A percentile compares a stretch with the other conserved stretches of the same genome.
phyloP scores from a whole-genome alignment of 2,113 vertebrate genomes.

The Hyperopisus bebe region DNA sequence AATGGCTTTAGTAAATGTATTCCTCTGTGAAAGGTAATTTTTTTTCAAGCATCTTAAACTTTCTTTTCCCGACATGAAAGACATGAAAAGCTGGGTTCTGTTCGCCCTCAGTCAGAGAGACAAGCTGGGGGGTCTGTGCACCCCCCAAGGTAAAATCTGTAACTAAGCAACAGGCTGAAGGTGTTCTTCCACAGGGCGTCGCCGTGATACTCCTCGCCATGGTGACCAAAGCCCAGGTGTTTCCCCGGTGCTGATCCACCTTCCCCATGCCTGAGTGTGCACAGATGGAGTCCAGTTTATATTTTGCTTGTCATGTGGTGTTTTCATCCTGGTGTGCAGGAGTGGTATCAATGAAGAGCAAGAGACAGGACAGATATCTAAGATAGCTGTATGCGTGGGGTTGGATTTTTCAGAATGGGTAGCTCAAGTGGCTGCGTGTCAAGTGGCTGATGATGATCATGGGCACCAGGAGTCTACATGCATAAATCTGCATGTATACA shows the following conservation, averaged over 20 bases:
- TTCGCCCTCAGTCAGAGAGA: background rate
- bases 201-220: background rate
- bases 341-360: constrained; percentile 30
- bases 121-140: background rate
- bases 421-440: background rate
- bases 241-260: background rate
- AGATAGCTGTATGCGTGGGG: background rate
- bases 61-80: background rate
- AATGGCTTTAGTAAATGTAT: background rate
- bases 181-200: background rate
- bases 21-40: background rate
- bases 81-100: background rate
- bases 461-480: background rate
- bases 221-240: too few relatives aligned
- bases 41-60: background rate
- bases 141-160: background rate
- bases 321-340: constrained; percentile 11
- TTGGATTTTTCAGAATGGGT: background rate
- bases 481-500: background rate
- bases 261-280: background rate
- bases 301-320: background rate
- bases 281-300: background rate
- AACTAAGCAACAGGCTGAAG: constrained; percentile 8
- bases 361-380: constrained; percentile 3
- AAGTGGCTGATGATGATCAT: background rate